Percentiles rank a stretch among this genome's conserved stretches.
Evolutionary conservation across 2,888 invertebrate genomes (phyloP).

Genomic region (Drosophila tripunctata): DNA sequence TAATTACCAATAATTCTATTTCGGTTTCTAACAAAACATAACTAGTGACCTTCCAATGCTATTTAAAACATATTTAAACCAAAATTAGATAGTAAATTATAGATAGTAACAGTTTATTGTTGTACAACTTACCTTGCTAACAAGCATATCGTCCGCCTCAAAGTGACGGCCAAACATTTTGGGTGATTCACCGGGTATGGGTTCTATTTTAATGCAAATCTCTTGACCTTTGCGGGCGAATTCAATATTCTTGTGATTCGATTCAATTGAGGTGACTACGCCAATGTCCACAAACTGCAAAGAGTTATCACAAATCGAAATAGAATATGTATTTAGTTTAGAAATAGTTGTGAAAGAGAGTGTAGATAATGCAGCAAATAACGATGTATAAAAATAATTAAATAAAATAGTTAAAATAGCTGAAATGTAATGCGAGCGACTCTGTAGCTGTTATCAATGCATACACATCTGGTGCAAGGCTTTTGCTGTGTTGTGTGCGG

Average conservation of each 20-base stretch:
- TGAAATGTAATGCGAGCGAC: neutral
- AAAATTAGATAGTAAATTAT: no score
- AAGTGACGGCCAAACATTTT: constrained; percentile 99
- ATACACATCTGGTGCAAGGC: constrained; percentile 56
- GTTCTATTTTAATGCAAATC: constrained; percentile 98
- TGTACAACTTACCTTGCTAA: constrained; percentile 92
- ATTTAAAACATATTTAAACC: no score
- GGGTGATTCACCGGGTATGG: constrained; percentile 98
- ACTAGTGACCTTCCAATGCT: no score
- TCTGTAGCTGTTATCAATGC: constrained; percentile 36
- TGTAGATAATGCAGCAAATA: constrained; percentile 41
- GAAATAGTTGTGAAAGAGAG: constrained; percentile 1
- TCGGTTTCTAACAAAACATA: no score
- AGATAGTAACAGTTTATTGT: neutral
- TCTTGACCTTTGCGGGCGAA: constrained; percentile 97
- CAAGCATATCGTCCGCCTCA: constrained; percentile 96
- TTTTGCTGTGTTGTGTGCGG: neutral
- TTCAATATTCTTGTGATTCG: constrained; percentile 97
- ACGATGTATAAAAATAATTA: constrained; percentile 15
- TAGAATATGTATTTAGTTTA: neutral
- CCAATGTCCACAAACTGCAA: constrained; percentile 97
- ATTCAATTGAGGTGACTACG: constrained; percentile 96
- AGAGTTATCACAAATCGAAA: neutral
- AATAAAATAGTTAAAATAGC: constrained; percentile 5
- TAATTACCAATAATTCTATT: no score